phyloP scores from a whole-genome alignment of 2,888 invertebrate species.

The Coleophora flavipennella region DNA sequence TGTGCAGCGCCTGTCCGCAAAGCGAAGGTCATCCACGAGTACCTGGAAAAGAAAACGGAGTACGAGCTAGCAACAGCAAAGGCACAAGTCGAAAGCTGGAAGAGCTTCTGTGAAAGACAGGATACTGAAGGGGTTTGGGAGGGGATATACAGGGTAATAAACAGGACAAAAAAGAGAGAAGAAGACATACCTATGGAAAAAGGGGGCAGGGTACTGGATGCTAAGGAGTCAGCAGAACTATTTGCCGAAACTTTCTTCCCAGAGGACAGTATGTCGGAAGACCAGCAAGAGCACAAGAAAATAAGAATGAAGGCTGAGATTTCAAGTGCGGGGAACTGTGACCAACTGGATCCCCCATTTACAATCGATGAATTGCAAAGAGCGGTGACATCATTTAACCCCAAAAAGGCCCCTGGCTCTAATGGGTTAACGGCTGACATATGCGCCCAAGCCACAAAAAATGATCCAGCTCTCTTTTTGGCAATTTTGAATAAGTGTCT shows the following conservation, averaged over 20 bases:
- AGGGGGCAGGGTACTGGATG: not conserved
- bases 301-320: not conserved
- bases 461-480: too few relatives aligned
- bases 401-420: too few relatives aligned
- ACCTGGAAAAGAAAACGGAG: not conserved
- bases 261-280: not conserved
- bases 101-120: not conserved
- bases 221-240: not conserved
- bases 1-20: not conserved
- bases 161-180: not conserved
- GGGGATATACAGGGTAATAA: not conserved
- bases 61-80: not conserved
- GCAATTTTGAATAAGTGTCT: too few relatives aligned
- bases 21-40: conserved; percentile 5
- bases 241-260: not conserved
- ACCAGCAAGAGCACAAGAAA: too few relatives aligned
- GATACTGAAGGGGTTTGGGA: not conserved
- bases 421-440: too few relatives aligned
- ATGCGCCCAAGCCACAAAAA: too few relatives aligned
- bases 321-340: too few relatives aligned
- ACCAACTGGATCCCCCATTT: conserved; percentile 10
- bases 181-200: not conserved
- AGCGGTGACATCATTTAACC: too few relatives aligned
- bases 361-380: too few relatives aligned
- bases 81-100: not conserved